Conservation (phyloP, 1,140 invertebrate genomes). For the Galleria mellonella region DNA sequence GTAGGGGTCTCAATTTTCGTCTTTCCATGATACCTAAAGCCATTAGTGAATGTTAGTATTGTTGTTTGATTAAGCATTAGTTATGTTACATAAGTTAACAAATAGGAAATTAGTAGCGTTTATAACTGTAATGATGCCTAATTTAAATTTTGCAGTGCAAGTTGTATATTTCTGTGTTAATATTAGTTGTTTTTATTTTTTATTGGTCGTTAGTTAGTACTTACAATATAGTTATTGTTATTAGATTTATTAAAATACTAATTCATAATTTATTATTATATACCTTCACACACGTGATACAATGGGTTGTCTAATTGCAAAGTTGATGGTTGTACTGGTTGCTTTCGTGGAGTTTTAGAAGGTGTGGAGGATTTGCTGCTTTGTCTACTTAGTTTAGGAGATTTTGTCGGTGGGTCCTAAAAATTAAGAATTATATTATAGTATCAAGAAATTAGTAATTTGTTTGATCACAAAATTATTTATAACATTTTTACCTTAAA, state of each 20-base stretch:
- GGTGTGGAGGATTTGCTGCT: conserved; percentile 64
- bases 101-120: too few species aligned
- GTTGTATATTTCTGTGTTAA: too few species aligned
- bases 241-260: too few species aligned
- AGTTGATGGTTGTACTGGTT: conserved; percentile 49
- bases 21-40: conserved; percentile 62
- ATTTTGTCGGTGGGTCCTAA: conserved; percentile 65
- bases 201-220: background rate
- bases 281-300: conserved; percentile 86
- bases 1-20: conserved; percentile 61
- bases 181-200: too few species aligned
- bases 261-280: background rate
- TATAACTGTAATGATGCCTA: too few species aligned
- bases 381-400: conserved; percentile 48
- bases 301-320: conserved; percentile 84
- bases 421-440: conserved; percentile 4
- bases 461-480: background rate
- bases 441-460: background rate
- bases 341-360: conserved; percentile 45
- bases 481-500: conserved; percentile 72
- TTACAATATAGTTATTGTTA: too few species aligned
- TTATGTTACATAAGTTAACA: background rate
- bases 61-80: conserved; percentile 28
- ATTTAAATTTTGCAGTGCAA: too few species aligned
- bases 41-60: conserved; percentile 34